Conservation (phyloP, 2,888 invertebrate species). For the Flabesymbios commensalis region DNA sequence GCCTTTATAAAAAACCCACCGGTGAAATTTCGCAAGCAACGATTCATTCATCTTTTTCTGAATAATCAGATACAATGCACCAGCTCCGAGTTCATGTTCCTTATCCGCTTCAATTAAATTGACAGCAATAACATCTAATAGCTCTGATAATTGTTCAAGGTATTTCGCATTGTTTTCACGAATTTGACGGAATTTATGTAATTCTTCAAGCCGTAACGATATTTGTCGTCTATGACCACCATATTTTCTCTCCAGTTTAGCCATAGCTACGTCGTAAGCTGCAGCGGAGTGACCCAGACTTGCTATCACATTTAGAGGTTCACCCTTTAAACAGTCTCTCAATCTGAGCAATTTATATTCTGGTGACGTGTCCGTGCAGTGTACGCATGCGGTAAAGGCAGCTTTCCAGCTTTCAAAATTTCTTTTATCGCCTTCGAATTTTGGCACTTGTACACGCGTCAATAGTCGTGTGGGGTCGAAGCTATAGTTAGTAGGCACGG, state of each 20-base stretch:
- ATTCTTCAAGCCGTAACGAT: constrained; percentile 10
- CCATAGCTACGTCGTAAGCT: constrained; percentile 20
- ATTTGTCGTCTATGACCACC: constrained; percentile 17
- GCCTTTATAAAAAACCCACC: constrained; percentile 9
- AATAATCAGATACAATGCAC: constrained; percentile 12
- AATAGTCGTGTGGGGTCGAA: constrained; percentile 13
- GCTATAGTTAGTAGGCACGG: too few species aligned
- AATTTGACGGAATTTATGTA: constrained; percentile 16
- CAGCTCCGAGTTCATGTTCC: constrained; percentile 7
- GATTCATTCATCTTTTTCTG: constrained; percentile 10
- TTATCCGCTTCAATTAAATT: constrained; percentile 15
- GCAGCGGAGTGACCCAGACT: constrained; percentile 17
- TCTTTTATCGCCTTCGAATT: constrained; percentile 20
- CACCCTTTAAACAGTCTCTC: constrained; percentile 15
- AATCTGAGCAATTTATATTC: constrained; percentile 15
- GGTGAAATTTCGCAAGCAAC: constrained; percentile 3
- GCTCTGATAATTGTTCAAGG: constrained; percentile 16
- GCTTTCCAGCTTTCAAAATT: constrained; percentile 24
- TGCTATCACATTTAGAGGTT: constrained; percentile 12
- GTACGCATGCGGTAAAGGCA: constrained; percentile 21
- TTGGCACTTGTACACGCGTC: constrained; percentile 12
- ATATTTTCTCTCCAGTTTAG: constrained; percentile 15
- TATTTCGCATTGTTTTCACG: constrained; percentile 12
- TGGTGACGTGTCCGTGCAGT: constrained; percentile 4
- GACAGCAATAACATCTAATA: constrained; percentile 14